Base-by-base conservation (phyloP, 2,888 invertebrate species). In the Ellobium chinense region DNA sequence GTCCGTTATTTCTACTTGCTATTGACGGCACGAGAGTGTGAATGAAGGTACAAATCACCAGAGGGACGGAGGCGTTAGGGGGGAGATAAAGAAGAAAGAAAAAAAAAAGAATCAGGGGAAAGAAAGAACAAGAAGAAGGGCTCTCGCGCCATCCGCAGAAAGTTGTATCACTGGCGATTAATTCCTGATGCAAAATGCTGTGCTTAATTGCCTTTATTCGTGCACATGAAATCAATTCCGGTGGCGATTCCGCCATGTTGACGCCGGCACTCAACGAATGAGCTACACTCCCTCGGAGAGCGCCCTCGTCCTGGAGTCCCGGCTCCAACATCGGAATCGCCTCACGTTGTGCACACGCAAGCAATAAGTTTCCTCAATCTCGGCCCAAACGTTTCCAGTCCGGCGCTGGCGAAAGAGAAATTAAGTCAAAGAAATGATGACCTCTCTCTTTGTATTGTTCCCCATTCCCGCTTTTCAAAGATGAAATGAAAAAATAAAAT, bases 191-290 rank as follows among this genome's bases (percentile, higher is more conserved):
- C 78, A 80, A 82, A 82, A 82, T 82, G 82, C 80, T 82, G 80
- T 82, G 80, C 82, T 82, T 82, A 82, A 82, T 82, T 82, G 82
- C 82, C 82, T 82, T 77, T 82, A 82, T 82, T 82, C 82, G 73
- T 73, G 77, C 77, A 73, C 82, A 82, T 82, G 82, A 82, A 82
- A 80, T 79, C 82, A 76, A 82, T 82, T 80, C 80, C 77, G 66
- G 58, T 37, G 73, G 68, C 77, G 80, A 79, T 72, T 62, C 72
- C 34, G 18, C 24, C 63, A 29, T 65, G 82, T 74, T 73, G 66
- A 79, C 73, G 78, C 36, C 62, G 14, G 73, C 54, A 72, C 58
- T 39, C 70, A 60, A 36, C 36, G 73, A 62, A 58, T 62, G 80
- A 72, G 77, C 54, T 58, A 60, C 70, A 24, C 46, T 58, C 65